Conservation (phyloP, 2,113 vertebrate species). For the Thryonomys swinderianus region DNA sequence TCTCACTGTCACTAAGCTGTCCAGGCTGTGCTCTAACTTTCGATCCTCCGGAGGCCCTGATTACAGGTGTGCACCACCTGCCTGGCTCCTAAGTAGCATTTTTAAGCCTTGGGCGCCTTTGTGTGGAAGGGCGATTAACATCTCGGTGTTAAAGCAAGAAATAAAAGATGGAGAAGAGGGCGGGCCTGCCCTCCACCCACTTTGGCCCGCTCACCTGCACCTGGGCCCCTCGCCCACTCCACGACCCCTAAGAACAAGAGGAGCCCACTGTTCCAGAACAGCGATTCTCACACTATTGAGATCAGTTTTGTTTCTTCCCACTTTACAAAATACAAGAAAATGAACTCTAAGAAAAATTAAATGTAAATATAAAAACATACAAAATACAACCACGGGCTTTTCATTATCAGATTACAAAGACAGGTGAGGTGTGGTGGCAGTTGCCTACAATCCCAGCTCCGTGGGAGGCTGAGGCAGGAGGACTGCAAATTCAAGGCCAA, state of each 20-base stretch:
- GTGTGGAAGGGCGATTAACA: too few relatives aligned
- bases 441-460: not conserved
- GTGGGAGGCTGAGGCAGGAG: not conserved
- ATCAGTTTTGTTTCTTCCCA: not conserved
- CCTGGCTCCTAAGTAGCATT: too few relatives aligned
- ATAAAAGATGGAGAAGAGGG: not conserved
- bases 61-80: not conserved
- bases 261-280: not conserved
- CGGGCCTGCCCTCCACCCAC: fast-evolving
- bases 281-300: not conserved
- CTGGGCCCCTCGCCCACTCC: fast-evolving
- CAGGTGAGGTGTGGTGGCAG: not conserved
- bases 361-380: not conserved
- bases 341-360: not conserved
- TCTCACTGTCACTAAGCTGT: not conserved
- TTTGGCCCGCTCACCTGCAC: fast-evolving
- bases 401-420: not conserved
- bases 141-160: not conserved
- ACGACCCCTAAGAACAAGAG: not conserved
- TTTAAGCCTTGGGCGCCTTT: not conserved
- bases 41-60: not conserved
- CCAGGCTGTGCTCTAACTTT: not conserved
- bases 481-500: not conserved
- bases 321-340: not conserved
- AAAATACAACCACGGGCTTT: not conserved